A percentile compares a stretch with the other conserved stretches of the same genome.
These are phyloP conservation scores for Epinephelus fuscoguttatus DNA, from an alignment of 2,113 vertebrate species.

Conservation along the genomic window DNA sequence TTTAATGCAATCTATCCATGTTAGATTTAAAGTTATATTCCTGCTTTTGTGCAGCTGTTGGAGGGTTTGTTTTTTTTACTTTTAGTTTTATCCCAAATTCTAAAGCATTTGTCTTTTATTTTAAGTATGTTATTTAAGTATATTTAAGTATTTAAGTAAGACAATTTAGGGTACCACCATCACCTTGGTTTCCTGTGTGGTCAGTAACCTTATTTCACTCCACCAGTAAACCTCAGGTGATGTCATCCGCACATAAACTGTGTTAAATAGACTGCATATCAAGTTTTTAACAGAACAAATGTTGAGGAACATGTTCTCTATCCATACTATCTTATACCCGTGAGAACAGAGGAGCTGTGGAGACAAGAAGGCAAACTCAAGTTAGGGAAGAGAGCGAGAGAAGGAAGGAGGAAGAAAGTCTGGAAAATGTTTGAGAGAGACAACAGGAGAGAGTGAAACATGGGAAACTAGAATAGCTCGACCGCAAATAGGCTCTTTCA, in stretches of 20 bases:
- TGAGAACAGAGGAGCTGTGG: background rate
- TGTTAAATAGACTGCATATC: background rate
- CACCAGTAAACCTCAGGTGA: background rate
- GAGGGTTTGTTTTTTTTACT: background rate
- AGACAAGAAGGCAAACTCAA: constrained; percentile 5
- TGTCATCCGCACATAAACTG: background rate
- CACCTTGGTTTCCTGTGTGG: background rate
- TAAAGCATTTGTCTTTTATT: background rate
- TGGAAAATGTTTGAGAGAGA: constrained; percentile 54
- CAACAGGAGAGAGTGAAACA: constrained; percentile 61
- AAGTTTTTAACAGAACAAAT: background rate
- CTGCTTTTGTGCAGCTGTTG: background rate
- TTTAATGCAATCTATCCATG: background rate
- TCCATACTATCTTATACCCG: constrained; percentile 50
- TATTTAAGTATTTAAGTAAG: background rate
- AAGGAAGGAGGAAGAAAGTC: constrained; percentile 26
- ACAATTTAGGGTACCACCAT: background rate
- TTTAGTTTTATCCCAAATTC: background rate
- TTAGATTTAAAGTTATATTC: background rate
- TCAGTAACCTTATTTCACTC: background rate
- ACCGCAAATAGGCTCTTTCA: constrained; percentile 68
- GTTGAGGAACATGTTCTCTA: background rate
- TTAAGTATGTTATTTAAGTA: background rate
- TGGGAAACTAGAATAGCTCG: constrained; percentile 58
- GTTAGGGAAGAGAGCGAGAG: background rate